Evolutionary conservation across 2,113 vertebrate species (phyloP), one percentile per base, ranked within the genome.

Genomic region (Pelobates fuscus): DNA sequence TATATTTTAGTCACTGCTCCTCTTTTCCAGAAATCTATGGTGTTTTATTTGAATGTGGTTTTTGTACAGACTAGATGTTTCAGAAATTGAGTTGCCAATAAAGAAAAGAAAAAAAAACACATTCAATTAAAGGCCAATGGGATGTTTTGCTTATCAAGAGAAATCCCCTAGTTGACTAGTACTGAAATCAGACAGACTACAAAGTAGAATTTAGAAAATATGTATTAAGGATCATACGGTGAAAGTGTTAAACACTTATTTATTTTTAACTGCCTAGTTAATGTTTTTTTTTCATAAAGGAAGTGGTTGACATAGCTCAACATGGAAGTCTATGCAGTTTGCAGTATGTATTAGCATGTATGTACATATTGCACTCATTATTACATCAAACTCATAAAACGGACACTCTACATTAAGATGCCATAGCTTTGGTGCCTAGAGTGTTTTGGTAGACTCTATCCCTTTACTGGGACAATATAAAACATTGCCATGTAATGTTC

Each of bases 11-110:
- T 85, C 83, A 86, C 72, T 37, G 67, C 76, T 62, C 71, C 82
- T 80, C 81, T 75, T 78, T 82, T 84, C 78, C 81, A 82, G 67
- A 82, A 83, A 78, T 37, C 70, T 80, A 78, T 46, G 30, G 71
- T 82, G 78, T 69, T 81, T 87, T 86, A 83, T 84, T 54, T 82
- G 81, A 87, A 86, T 46, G 58, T 82, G 82, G 84, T 84, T 81
- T 82, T 67, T 64, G 58, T 46, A 32, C 14, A 68, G 70, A 43
- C 68, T 85, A 73, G 29, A 64, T 72, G 2, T 55, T 55, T 55
- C 18, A 55, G 52, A 21, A 55, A 23, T 55, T 21, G 52, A 55
- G 32, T 37, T 37, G 32, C 10, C 32, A 6, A 6, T n/a, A n/a
- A 15, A 52, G 20, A 55, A 2, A 55, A 55, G 11, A 55, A 21